Evolutionary conservation across 2,797 vertebrate genomes (phyloP).

Genomic region (Macropodus opercularis): DNA sequence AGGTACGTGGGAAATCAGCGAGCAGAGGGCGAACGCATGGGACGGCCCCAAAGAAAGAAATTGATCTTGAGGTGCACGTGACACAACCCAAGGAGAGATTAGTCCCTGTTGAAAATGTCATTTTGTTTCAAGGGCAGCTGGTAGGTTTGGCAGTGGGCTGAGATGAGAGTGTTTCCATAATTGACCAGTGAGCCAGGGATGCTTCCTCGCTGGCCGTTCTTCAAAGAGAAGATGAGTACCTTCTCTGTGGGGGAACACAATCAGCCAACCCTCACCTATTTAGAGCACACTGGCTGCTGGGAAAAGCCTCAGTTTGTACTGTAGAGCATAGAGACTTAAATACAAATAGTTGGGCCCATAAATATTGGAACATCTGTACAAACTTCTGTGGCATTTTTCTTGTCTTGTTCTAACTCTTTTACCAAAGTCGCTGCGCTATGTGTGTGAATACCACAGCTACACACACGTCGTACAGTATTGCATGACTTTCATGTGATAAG

Average conservation of each 20-base stretch:
- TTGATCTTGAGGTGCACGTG: neutral
- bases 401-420: no score
- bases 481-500: no score
- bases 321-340: neutral
- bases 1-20: conserved; percentile 34
- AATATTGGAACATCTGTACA: no score
- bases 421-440: no score
- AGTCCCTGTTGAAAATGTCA: conserved; percentile 13
- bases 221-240: conserved; percentile 59
- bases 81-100: conserved; percentile 12
- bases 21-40: conserved; percentile 5
- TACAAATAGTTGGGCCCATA: no score
- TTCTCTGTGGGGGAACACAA: conserved; percentile 34
- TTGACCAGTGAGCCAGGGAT: conserved; percentile 56
- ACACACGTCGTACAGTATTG: no score
- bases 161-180: conserved; percentile 61
- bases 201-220: conserved; percentile 57
- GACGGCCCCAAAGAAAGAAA: conserved; percentile 3
- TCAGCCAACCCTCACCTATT: conserved; percentile 35
- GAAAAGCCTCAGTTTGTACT: conserved; percentile 12
- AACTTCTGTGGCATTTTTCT: no score
- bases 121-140: conserved; percentile 42
- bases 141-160: conserved; percentile 33
- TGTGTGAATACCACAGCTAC: no score
- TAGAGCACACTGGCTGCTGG: conserved; percentile 22